These are phyloP conservation scores for Coenonympha arcania DNA, from an alignment of 2,888 invertebrate genomes.

Conservation along the genomic window DNA sequence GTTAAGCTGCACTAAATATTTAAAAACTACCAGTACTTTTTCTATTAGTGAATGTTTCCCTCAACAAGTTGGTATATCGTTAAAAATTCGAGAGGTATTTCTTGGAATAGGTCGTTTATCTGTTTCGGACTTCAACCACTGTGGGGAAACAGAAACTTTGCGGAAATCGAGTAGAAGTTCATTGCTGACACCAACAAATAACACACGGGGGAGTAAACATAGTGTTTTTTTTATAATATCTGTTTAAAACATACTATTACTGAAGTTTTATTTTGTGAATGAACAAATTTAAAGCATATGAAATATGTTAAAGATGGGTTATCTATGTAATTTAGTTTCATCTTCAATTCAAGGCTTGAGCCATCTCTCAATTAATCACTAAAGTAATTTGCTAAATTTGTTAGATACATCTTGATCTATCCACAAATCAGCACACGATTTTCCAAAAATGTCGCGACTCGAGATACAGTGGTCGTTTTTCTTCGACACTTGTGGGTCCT, in stretches of 20 bases:
- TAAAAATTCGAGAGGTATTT: conserved; percentile 11
- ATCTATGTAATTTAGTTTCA: too few species aligned
- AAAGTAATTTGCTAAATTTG: too few species aligned
- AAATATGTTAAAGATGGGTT: too few species aligned
- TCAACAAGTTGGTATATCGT: background rate
- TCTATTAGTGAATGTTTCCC: background rate
- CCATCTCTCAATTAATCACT: too few species aligned
- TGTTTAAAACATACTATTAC: background rate
- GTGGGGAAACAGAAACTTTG: conserved; percentile 13
- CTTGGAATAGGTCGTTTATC: conserved; percentile 13
- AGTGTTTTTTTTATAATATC: too few species aligned
- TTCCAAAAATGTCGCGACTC: too few species aligned
- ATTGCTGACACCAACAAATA: background rate
- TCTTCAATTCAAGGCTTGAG: too few species aligned
- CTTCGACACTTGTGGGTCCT: too few species aligned
- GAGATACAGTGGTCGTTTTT: too few species aligned
- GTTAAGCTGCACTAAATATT: background rate
- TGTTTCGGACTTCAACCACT: conserved; percentile 9
- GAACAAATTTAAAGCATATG: too few species aligned
- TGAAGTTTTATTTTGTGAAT: background rate
- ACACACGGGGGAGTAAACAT: background rate
- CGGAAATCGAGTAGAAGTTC: conserved; percentile 6
- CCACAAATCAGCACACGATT: too few species aligned
- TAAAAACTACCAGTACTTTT: background rate
- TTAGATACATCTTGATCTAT: too few species aligned